Evolutionary conservation across 92 coral and sea anemone species (phyloP), one percentile per base, ranked within the genome.

Genomic region (Porites cylindrica): DNA sequence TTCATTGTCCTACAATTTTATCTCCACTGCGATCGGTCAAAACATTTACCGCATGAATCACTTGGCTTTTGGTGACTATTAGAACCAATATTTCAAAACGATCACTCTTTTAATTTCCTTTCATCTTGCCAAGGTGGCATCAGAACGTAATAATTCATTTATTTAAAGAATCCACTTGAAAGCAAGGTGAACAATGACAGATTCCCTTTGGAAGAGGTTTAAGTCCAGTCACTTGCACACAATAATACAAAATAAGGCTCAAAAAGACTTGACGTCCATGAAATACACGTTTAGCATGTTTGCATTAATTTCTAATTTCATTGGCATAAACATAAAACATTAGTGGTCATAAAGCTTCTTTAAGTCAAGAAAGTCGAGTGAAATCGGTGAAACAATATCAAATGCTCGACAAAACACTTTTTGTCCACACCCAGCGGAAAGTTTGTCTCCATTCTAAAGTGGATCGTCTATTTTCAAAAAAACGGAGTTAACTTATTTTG

Each of bases 161-260:
- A 83, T 51, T 64, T 73, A 83, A 63, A 75, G 87, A 69, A 81
- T 23, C 85, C 85, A 81, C 85, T 81, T 81, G 60, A 72, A 63
- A 51, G 18, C 65, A 60, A 60, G 56, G 82, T 26, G 32, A 43
- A 47, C 16, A 10, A 38, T 23, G 38, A 67, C 7, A 24, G 65
- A 8, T 51, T 14, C 16, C 11, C 61, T 10, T 2, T 65, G 21
- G 61, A 82, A 82, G 23, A 3, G 38, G 78, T 61, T 47, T 59
- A 29, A 38, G 17, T 6, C 18, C 18, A 72, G 61, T 38, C 52
- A 73, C 38, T 60, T 73, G 63, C 9, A 23, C 20, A 4, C 19
- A 13, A 74, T 23, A 83, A 24, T n/a, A n/a, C 58, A 47, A 24
- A 11, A 56, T 0, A 56, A 8, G 8, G 18, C 20, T 23, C 14